Conservation (phyloP, 2,797 vertebrate species). For the Ctenopoma multispine region DNA sequence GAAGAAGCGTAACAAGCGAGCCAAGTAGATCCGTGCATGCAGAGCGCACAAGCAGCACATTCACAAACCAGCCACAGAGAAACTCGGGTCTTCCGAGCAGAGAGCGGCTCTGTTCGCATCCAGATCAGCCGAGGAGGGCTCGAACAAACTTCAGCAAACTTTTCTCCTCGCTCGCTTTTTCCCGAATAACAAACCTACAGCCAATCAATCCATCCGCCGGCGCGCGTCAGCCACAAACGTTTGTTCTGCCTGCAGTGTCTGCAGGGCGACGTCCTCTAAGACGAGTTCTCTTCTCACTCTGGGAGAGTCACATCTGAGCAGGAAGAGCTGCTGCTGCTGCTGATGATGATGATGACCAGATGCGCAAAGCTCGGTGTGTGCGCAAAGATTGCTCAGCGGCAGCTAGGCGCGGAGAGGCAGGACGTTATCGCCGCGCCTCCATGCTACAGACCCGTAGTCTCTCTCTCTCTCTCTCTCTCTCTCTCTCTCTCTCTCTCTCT, state of each 20-base stretch:
- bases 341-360: slow-evolving; percentile 89
- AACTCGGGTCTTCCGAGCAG: slow-evolving; percentile 53
- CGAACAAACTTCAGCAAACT: slow-evolving; percentile 27
- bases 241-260: slow-evolving; percentile 14
- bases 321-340: slow-evolving; percentile 70
- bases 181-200: slow-evolving; percentile 30
- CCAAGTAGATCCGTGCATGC: slow-evolving; percentile 72
- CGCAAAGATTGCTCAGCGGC: slow-evolving; percentile 77
- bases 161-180: slow-evolving; percentile 40
- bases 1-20: slow-evolving; percentile 31
- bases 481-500: slow-evolving; percentile 32
- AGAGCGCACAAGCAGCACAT: slow-evolving; percentile 61
- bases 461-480: slow-evolving; percentile 30
- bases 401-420: slow-evolving; percentile 74
- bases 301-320: slow-evolving; percentile 83
- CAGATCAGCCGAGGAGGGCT: slow-evolving; percentile 43
- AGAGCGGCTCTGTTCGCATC: slow-evolving; percentile 64
- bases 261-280: slow-evolving; percentile 53
- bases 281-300: slow-evolving; percentile 60
- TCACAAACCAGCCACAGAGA: slow-evolving; percentile 49
- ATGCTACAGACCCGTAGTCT: slow-evolving; percentile 24
- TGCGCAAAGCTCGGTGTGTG: slow-evolving; percentile 78
- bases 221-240: slow-evolving; percentile 10
- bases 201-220: slow-evolving; percentile 67
- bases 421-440: slow-evolving; percentile 62